A percentile compares a stretch with the other conserved stretches of the same genome.
phyloP scores from a whole-genome alignment of 2,113 vertebrate species.

The Microtus oregoni region DNA sequence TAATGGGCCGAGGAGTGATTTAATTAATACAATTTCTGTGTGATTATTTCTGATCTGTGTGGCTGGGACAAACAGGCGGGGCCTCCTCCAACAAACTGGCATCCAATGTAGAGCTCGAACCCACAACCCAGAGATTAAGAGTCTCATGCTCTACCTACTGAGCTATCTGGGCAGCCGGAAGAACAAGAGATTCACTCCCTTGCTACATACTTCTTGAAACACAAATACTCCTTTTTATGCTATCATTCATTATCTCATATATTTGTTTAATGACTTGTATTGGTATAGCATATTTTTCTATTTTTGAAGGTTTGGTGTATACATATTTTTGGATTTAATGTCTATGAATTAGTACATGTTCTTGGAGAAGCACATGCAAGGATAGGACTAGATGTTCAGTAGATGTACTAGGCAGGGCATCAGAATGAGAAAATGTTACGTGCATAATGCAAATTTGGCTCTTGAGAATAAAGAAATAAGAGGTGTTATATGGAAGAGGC shows the following conservation, averaged over 20 bases:
- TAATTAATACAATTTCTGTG: too few relatives aligned
- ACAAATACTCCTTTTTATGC: background rate
- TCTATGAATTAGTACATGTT: background rate
- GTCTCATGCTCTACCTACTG: too few relatives aligned
- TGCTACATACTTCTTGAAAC: background rate
- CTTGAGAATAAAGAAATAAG: background rate
- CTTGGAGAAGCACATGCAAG: background rate
- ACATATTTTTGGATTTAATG: background rate
- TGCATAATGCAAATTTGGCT: background rate
- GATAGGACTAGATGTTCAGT: background rate
- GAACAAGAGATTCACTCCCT: too few relatives aligned
- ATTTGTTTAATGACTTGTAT: background rate
- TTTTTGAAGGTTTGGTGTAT: background rate
- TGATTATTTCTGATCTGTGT: too few relatives aligned
- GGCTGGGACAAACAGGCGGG: too few relatives aligned
- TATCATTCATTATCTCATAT: background rate
- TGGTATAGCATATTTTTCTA: background rate
- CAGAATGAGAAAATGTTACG: background rate
- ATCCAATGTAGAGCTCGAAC: too few relatives aligned
- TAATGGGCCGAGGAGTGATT: too few relatives aligned
- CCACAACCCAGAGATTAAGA: too few relatives aligned
- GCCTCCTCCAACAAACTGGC: too few relatives aligned
- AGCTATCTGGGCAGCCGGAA: too few relatives aligned
- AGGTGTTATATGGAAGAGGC: background rate
- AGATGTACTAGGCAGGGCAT: background rate